These are phyloP conservation scores for Meliscaeva auricollis DNA, from an alignment of 2,888 invertebrate species.

Conservation along the genomic window DNA sequence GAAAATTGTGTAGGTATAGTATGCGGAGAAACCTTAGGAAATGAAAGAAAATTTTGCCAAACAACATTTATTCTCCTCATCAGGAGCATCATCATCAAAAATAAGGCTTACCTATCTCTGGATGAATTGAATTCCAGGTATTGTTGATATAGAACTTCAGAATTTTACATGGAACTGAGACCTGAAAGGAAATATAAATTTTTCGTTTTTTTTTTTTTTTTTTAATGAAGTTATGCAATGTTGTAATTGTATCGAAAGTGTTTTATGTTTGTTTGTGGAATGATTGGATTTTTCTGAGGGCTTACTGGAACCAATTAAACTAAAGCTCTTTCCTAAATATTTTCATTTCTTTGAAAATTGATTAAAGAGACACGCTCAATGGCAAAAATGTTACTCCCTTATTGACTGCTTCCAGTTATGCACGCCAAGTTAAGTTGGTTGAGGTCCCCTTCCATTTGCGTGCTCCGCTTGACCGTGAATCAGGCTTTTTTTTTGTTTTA, in stretches of 20 bases:
- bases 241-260: neutral
- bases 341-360: no score
- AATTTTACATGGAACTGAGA: neutral
- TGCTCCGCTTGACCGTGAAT: no score
- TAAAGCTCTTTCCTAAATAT: no score
- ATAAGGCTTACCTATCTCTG: neutral
- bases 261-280: neutral
- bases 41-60: constrained; percentile 12
- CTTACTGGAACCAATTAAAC: no score
- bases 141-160: constrained; percentile 16
- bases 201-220: neutral
- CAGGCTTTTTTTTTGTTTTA: no score
- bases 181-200: neutral
- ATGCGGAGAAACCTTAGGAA: neutral
- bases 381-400: no score
- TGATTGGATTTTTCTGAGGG: neutral
- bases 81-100: constrained; percentile 11
- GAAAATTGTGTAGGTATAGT: neutral
- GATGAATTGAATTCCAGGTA: constrained; percentile 17
- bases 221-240: constrained; percentile 4
- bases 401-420: no score
- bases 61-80: no score
- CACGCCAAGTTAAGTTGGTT: no score
- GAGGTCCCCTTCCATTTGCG: no score
- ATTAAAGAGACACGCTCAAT: no score